Evolutionary conservation across 1,140 invertebrate genomes (phyloP).

Genomic region (Adoxophyes honmai): DNA sequence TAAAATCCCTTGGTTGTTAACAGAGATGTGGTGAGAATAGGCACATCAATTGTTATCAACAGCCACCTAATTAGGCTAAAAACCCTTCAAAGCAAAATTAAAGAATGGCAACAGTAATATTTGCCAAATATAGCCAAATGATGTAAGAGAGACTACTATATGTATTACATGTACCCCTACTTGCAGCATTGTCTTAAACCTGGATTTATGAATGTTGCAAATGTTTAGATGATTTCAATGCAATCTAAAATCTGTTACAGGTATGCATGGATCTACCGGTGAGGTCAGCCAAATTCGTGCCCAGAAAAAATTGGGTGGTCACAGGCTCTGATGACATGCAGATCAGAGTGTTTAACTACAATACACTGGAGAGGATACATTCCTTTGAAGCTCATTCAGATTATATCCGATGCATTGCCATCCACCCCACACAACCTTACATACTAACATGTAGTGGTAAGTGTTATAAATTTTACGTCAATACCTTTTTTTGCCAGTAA

Average conservation of each 20-base stretch:
- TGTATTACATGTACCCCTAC: too few species aligned
- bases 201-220: too few species aligned
- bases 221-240: too few species aligned
- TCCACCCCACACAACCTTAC: conserved; percentile 98
- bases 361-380: conserved; percentile 97
- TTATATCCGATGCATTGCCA: conserved; percentile 96
- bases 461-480: conserved; percentile 26
- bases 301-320: conserved; percentile 99
- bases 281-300: conserved; percentile 95
- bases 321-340: conserved; percentile 98
- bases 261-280: conserved; percentile 96
- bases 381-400: conserved; percentile 99
- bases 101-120: too few species aligned
- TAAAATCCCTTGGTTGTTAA: too few species aligned
- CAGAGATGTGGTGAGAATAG: too few species aligned
- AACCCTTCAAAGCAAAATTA: too few species aligned
- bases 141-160: too few species aligned
- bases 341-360: conserved; percentile 98
- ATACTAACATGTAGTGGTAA: conserved; percentile 97
- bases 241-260: conserved; percentile 48
- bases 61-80: too few species aligned
- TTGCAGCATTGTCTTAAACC: too few species aligned
- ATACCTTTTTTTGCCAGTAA: neutral
- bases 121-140: too few species aligned
- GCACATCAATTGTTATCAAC: too few species aligned